Percentiles rank a stretch among this genome's conserved stretches.
Evolutionary conservation across 2,888 invertebrate species (phyloP).

Genomic region (Andrena haemorrhoa): DNA sequence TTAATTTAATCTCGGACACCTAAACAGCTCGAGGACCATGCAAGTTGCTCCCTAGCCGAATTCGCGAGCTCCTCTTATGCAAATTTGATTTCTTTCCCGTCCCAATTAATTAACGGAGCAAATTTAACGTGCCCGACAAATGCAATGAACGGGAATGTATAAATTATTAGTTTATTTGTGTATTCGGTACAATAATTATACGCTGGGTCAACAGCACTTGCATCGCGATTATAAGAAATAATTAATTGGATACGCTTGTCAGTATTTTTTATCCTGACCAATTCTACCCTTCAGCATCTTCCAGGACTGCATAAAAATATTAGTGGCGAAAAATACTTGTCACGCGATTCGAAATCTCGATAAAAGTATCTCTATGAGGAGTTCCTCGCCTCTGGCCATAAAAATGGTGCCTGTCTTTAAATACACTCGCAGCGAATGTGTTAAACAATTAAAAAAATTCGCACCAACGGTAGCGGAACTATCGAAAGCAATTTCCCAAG

Average conservation of each 20-base stretch:
- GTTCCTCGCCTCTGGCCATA: too few relatives aligned
- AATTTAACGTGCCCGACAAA: conserved; percentile 35
- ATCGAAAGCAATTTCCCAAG: too few relatives aligned
- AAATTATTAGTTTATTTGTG: conserved; percentile 44
- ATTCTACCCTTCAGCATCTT: neutral
- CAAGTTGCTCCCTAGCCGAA: neutral
- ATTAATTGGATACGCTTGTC: conserved; percentile 13
- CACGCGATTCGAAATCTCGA: too few relatives aligned
- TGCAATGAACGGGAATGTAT: conserved; percentile 39
- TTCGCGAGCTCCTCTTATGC: conserved; percentile 15
- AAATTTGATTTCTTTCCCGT: conserved; percentile 42
- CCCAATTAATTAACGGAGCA: conserved; percentile 37
- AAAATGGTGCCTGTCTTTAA: too few relatives aligned
- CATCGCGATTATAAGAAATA: conserved; percentile 11
- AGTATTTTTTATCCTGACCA: neutral
- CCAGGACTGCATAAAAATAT: neutral
- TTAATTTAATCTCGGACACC: neutral
- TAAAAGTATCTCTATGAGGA: too few relatives aligned
- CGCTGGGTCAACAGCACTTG: conserved; percentile 9
- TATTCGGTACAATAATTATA: conserved; percentile 22
- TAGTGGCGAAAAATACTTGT: too few relatives aligned
- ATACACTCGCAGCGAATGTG: too few relatives aligned
- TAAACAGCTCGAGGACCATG: conserved; percentile 3
- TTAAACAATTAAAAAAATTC: too few relatives aligned
- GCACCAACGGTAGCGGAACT: too few relatives aligned